A percentile compares a stretch with the other conserved stretches of the same genome.
These are phyloP conservation scores for Noctua fimbriata DNA, from an alignment of 2,888 invertebrate genomes.

Conservation along the genomic window DNA sequence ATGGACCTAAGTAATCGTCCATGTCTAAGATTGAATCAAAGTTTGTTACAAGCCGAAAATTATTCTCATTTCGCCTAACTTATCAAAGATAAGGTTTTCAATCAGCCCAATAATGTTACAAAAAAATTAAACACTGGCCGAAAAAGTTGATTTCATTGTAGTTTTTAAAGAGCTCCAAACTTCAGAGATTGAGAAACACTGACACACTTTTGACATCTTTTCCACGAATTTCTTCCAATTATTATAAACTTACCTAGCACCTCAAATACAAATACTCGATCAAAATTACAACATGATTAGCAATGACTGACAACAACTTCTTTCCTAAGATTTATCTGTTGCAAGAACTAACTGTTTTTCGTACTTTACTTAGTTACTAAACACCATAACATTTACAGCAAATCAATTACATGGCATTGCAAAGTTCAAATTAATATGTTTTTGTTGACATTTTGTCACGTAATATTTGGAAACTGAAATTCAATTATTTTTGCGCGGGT, in stretches of 20 bases:
- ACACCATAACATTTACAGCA: conserved; percentile 58
- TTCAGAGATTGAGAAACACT: conserved; percentile 11
- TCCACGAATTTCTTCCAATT: background rate
- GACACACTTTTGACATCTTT: background rate
- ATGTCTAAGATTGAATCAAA: background rate
- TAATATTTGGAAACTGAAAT: conserved; percentile 52
- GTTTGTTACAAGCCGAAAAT: background rate
- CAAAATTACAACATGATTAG: conserved; percentile 64
- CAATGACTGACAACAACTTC: conserved; percentile 48
- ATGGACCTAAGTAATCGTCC: conserved; percentile 10
- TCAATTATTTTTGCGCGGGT: conserved; percentile 33
- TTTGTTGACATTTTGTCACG: conserved; percentile 51
- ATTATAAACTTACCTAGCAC: background rate
- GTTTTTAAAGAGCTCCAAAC: background rate
- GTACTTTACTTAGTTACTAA: conserved; percentile 58
- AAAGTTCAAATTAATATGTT: conserved; percentile 51
- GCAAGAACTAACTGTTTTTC: conserved; percentile 61
- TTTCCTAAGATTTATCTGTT: conserved; percentile 62
- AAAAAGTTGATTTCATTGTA: background rate
- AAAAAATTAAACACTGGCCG: background rate
- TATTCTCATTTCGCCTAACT: background rate
- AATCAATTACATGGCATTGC: conserved; percentile 67
- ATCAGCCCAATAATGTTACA: background rate
- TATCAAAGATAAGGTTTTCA: background rate
- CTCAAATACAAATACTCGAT: conserved; percentile 40